phyloP scores from a whole-genome alignment of 92 coral and sea anemone genomes.

The Porites lobata region DNA sequence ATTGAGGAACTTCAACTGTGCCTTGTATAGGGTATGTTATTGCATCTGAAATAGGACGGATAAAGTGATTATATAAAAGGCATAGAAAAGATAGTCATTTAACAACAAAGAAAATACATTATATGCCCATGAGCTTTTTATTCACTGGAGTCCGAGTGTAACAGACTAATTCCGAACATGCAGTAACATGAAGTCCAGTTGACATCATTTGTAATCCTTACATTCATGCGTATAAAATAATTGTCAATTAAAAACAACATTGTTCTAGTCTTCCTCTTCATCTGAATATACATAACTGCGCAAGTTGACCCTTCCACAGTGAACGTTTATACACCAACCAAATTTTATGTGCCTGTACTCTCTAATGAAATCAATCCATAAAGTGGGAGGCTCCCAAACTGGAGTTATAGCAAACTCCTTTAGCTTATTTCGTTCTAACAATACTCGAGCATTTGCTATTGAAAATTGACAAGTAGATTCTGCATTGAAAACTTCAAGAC shows the following conservation, averaged over 20 bases:
- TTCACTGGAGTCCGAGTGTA: slow-evolving; percentile 13
- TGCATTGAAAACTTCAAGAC: slow-evolving; percentile 51
- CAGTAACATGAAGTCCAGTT: slow-evolving; percentile 4
- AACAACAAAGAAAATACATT: slow-evolving; percentile 36
- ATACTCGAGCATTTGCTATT: slow-evolving; percentile 46
- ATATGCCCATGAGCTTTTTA: slow-evolving; percentile 12
- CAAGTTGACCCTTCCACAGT: slow-evolving; percentile 44
- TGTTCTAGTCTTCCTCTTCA: slow-evolving; percentile 42
- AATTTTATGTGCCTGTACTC: slow-evolving; percentile 37
- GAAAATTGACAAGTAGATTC: slow-evolving; percentile 52
- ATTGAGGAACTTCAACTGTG: slow-evolving; percentile 19
- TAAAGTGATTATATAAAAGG: slow-evolving; percentile 14
- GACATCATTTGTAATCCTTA: slow-evolving; percentile 13
- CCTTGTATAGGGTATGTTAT: slow-evolving; percentile 23
- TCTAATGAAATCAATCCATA: slow-evolving; percentile 48
- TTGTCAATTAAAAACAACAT: slow-evolving; percentile 35
- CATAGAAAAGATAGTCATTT: slow-evolving; percentile 36
- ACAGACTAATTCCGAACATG: slow-evolving; percentile 19
- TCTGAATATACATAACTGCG: slow-evolving; percentile 43
- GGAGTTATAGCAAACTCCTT: slow-evolving; percentile 55
- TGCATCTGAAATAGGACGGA: slow-evolving; percentile 34
- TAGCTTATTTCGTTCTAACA: slow-evolving; percentile 37
- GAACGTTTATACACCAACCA: slow-evolving; percentile 44
- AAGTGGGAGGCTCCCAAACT: slow-evolving; percentile 45
- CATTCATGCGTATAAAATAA: slow-evolving; percentile 25